phyloP scores from a whole-genome alignment of 1,140 invertebrate genomes.

The Carposina sasakii region DNA sequence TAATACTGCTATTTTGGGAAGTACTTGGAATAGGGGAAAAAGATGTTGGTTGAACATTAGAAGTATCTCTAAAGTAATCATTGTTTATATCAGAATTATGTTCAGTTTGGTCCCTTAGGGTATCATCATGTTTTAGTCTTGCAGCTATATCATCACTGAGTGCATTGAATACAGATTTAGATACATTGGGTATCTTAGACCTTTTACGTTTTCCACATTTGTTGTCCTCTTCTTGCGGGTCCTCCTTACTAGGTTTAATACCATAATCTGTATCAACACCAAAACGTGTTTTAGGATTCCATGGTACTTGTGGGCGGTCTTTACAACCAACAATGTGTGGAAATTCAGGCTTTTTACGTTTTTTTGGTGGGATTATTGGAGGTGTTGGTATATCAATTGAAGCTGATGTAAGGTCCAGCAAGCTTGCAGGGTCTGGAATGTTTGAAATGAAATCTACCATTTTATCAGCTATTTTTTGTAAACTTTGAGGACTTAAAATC shows the following conservation, averaged over 20 bases:
- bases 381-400: conserved; percentile 10
- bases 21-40: conserved; percentile 35
- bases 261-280: conserved; percentile 17
- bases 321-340: conserved; percentile 21
- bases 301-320: conserved; percentile 13
- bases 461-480: conserved; percentile 14
- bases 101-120: too few species aligned
- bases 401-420: not conserved
- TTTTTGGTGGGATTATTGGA: conserved; percentile 16
- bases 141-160: conserved; percentile 22
- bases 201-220: conserved; percentile 8
- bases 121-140: conserved; percentile 15
- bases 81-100: not conserved
- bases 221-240: conserved; percentile 10
- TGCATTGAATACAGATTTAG: conserved; percentile 26
- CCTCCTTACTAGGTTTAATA: conserved; percentile 3
- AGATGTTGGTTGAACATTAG: not conserved
- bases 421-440: not conserved
- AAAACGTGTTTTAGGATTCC: conserved; percentile 8
- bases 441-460: conserved; percentile 11
- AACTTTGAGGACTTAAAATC: conserved; percentile 1
- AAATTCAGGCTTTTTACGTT: conserved; percentile 15
- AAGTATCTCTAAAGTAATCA: too few species aligned
- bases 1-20: conserved; percentile 23
- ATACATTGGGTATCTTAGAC: conserved; percentile 6